Conservation (phyloP, 2,888 invertebrate genomes). For the Proisotoma minuta region DNA sequence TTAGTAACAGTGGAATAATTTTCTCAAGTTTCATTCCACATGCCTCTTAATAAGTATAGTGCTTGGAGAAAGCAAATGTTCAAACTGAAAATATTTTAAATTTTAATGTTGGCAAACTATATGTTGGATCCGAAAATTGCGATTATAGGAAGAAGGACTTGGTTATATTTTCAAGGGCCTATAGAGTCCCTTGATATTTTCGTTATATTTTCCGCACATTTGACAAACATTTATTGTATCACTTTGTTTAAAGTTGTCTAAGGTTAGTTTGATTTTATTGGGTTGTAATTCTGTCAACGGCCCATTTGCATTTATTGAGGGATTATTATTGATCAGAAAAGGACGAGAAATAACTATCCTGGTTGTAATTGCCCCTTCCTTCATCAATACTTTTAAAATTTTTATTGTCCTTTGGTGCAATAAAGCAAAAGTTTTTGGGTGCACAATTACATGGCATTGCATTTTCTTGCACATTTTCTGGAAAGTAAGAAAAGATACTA, state of each 20-base stretch:
- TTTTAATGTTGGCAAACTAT: too few relatives aligned
- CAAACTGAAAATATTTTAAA: too few relatives aligned
- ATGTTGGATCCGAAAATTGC: too few relatives aligned
- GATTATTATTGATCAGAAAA: conserved; percentile 27
- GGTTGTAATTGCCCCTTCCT: background rate
- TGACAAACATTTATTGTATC: too few relatives aligned
- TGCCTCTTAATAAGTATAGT: too few relatives aligned
- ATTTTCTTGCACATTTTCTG: background rate
- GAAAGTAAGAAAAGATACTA: background rate
- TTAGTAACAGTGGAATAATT: too few relatives aligned
- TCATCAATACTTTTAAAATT: background rate
- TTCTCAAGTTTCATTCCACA: too few relatives aligned
- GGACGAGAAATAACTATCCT: background rate
- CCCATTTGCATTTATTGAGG: conserved; percentile 40
- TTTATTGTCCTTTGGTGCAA: background rate
- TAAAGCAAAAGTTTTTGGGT: too few relatives aligned
- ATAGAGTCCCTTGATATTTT: too few relatives aligned
- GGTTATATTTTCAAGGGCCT: too few relatives aligned
- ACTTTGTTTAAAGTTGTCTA: background rate
- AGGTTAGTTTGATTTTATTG: conserved; percentile 10
- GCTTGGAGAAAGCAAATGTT: too few relatives aligned
- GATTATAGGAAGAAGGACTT: too few relatives aligned
- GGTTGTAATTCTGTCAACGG: conserved; percentile 44
- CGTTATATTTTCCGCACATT: background rate
- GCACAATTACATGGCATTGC: background rate